These are phyloP conservation scores for Myzus persicae DNA, from an alignment of 1,140 invertebrate genomes.

Conservation along the genomic window DNA sequence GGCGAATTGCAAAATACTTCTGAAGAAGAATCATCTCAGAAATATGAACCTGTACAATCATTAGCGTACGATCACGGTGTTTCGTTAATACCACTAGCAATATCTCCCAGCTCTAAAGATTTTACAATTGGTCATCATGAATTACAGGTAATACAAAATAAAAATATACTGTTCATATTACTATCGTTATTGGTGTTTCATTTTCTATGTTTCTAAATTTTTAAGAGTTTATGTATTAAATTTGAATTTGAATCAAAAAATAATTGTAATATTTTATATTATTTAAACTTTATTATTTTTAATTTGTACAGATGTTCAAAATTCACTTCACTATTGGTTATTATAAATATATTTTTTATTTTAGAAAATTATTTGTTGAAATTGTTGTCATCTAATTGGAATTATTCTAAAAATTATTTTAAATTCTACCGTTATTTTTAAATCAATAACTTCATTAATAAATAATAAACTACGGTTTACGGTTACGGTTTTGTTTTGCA, in stretches of 20 bases:
- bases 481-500: background rate
- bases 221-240: background rate
- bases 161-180: background rate
- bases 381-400: no score
- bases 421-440: no score
- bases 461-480: background rate
- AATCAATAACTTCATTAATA: background rate
- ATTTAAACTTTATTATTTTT: no score
- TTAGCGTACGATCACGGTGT: slow-evolving; percentile 86
- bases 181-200: background rate
- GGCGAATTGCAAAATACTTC: background rate
- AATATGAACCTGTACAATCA: slow-evolving; percentile 76
- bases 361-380: no score
- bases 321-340: no score
- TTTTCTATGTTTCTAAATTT: background rate
- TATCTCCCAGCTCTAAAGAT: background rate
- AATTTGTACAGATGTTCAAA: no score
- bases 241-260: no score
- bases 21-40: background rate
- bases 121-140: slow-evolving; percentile 76
- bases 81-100: slow-evolving; percentile 75
- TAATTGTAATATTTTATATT: no score
- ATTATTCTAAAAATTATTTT: no score
- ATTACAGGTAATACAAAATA: slow-evolving; percentile 71
- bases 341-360: no score